Base-by-base conservation (phyloP, 2,888 invertebrate species). In the Neuroscelio doddi region DNA sequence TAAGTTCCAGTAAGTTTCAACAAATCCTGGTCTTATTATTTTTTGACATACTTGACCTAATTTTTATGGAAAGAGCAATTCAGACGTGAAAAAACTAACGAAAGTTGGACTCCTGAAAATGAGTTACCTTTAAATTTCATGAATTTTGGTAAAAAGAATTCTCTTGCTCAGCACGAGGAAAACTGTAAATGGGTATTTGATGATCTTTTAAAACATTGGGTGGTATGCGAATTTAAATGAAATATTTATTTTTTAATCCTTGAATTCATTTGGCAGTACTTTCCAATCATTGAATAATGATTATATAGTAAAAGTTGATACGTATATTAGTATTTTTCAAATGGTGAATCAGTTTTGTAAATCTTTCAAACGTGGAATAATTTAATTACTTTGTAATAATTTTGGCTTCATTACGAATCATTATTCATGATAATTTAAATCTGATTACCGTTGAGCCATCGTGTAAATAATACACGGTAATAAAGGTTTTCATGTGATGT, bases 341-440 rank as follows among this genome's bases (percentile, higher is more conserved):
- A n/a, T n/a, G n/a, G n/a, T n/a, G n/a, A n/a, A n/a, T n/a, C n/a
- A n/a, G n/a, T n/a, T n/a, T n/a, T n/a, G n/a, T n/a, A n/a, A n/a
- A n/a, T n/a, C n/a, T n/a, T 21, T 21, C 21, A 5, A 21, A 21
- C 21, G 21, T 5, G 21, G 21, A 21, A 21, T 21, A 2, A 21
- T 21, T 21, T 5, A 5, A 5, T 2, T 3, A 49, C 53, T 50
- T 51, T 51, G 47, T 52, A 47, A 65, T 56, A 56, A 65, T 56
- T 46, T 17, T 34, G 15, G 34, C 39, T 56, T 59, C 52, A 55
- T 59, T 59, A 52, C 59, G 58, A 58, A 61, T 56, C 59, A 56
- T 65, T 61, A 65, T 47, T 65, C 47, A 61, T 24, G 56, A 52
- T 65, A 65, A 65, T 65, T 65, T 52, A 49, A 64, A 53, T 51